phyloP scores from a whole-genome alignment of 2,888 invertebrate species.

The Teleiodes luculella region DNA sequence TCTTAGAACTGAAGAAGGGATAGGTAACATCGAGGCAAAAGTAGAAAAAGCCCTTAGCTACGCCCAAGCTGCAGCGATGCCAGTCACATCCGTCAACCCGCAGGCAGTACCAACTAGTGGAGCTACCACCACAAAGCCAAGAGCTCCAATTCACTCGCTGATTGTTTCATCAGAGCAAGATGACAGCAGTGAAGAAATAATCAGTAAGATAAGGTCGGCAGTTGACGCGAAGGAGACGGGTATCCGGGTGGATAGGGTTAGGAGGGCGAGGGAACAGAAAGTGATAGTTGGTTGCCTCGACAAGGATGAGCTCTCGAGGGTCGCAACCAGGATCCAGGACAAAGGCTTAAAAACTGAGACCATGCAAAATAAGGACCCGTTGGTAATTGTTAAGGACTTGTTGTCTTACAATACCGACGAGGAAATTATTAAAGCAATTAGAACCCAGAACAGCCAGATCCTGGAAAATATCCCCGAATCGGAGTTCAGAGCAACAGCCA shows the following conservation, averaged over 20 bases:
- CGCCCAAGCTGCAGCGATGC: no score
- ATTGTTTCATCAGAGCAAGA: neutral
- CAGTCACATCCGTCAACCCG: no score
- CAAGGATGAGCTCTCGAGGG: neutral
- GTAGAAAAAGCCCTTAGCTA: no score
- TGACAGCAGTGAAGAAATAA: neutral
- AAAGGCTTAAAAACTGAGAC: neutral
- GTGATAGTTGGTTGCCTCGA: neutral
- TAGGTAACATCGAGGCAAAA: no score
- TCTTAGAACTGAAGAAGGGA: no score
- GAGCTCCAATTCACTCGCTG: neutral
- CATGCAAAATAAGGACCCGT: neutral
- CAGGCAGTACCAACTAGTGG: no score
- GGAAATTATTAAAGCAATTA: neutral
- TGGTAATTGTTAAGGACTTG: neutral
- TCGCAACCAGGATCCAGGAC: neutral
- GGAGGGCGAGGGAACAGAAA: neutral
- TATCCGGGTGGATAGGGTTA: neutral
- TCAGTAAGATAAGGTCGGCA: neutral
- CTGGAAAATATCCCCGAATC: neutral
- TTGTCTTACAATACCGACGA: neutral
- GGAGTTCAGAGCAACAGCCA: neutral
- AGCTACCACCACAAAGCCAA: no score
- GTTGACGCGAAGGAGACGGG: neutral
- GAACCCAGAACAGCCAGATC: neutral